A percentile compares a stretch with the other conserved stretches of the same genome.
phyloP scores from a whole-genome alignment of 1,140 invertebrate species.

The Himalopsyche phryganea region DNA sequence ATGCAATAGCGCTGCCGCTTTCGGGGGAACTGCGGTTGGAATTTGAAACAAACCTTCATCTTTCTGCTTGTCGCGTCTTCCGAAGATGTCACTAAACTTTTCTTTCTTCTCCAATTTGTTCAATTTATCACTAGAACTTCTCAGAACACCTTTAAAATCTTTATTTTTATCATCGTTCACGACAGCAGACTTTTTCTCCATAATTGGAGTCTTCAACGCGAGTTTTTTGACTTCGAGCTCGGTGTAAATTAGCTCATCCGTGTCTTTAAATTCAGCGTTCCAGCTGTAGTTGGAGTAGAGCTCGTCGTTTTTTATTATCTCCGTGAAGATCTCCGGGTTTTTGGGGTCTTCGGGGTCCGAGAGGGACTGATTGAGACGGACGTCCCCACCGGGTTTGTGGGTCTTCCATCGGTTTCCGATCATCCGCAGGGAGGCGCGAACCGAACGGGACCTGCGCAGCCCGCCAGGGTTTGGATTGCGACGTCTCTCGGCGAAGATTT shows the following conservation, averaged over 20 bases:
- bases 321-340: constrained; percentile 43
- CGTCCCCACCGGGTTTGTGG: constrained; percentile 41
- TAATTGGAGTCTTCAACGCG: constrained; percentile 51
- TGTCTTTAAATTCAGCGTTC: constrained; percentile 43
- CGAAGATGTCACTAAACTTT: constrained; percentile 49
- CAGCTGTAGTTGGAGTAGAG: constrained; percentile 42
- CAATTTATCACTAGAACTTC: constrained; percentile 39
- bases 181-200: constrained; percentile 41
- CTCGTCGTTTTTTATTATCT: constrained; percentile 43
- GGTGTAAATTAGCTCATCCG: constrained; percentile 47
- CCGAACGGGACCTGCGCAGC: constrained; percentile 64
- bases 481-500: constrained; percentile 42
- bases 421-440: constrained; percentile 66
- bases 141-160: constrained; percentile 44
- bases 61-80: constrained; percentile 40
- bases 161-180: constrained; percentile 28
- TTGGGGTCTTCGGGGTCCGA: constrained; percentile 40
- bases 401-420: constrained; percentile 56
- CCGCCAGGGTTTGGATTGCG: constrained; percentile 40
- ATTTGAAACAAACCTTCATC: constrained; percentile 34
- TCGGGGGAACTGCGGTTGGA: constrained; percentile 54
- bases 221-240: constrained; percentile 33
- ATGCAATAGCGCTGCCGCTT: constrained; percentile 56
- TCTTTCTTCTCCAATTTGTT: constrained; percentile 44
- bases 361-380: constrained; percentile 35